Percentiles rank a stretch among this genome's conserved stretches.
phyloP scores from a whole-genome alignment of 1,140 invertebrate genomes.

The Drosophila auraria region DNA sequence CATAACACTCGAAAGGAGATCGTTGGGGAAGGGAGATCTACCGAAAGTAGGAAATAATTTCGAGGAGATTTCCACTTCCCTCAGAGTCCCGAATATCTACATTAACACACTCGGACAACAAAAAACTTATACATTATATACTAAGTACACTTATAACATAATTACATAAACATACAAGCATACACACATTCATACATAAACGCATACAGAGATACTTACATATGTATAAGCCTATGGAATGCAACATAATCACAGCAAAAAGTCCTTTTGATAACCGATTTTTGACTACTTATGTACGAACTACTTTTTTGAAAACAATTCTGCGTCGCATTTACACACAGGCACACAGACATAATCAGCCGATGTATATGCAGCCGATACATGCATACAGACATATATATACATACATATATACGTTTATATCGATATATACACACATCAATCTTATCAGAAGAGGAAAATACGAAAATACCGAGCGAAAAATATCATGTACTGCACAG shows the following conservation, averaged over 20 bases:
- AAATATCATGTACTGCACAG: slow-evolving; percentile 67
- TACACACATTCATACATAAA: slow-evolving; percentile 43
- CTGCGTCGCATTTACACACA: slow-evolving; percentile 75
- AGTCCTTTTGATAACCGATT: slow-evolving; percentile 72
- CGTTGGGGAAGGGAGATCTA: background rate
- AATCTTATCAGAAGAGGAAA: slow-evolving; percentile 60
- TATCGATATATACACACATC: slow-evolving; percentile 61
- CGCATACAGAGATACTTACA: slow-evolving; percentile 58
- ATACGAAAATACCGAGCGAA: slow-evolving; percentile 47
- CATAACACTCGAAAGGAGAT: slow-evolving; percentile 9
- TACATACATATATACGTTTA: slow-evolving; percentile 52
- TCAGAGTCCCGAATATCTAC: background rate
- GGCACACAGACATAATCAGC: slow-evolving; percentile 60
- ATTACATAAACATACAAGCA: slow-evolving; percentile 41
- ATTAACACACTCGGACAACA: slow-evolving; percentile 24
- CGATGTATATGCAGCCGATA: slow-evolving; percentile 21
- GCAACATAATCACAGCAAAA: slow-evolving; percentile 73
- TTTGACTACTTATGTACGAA: slow-evolving; percentile 64
- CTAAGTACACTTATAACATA: slow-evolving; percentile 56
- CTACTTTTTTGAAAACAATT: slow-evolving; percentile 71
- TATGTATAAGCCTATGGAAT: slow-evolving; percentile 74
- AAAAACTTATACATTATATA: slow-evolving; percentile 45
- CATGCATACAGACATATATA: slow-evolving; percentile 46
- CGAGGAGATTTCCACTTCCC: background rate
- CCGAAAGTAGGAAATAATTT: too few relatives aligned